Conservation (phyloP, 2,888 invertebrate species). For the Seladonia tumulorum region DNA sequence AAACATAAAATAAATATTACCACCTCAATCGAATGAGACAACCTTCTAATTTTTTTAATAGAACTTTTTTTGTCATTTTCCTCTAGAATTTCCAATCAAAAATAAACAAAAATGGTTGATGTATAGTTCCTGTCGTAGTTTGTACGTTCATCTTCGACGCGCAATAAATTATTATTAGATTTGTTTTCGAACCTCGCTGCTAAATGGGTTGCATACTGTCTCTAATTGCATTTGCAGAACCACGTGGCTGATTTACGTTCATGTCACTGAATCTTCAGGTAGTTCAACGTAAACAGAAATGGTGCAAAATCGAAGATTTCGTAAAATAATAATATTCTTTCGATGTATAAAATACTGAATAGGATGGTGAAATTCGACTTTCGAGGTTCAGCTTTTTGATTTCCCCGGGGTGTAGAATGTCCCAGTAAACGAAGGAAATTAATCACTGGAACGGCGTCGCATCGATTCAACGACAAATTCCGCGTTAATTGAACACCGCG, state of each 20-base stretch:
- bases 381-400: background rate
- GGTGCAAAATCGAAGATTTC: background rate
- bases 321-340: background rate
- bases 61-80: background rate
- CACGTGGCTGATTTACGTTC: background rate
- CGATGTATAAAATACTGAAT: background rate
- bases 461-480: background rate
- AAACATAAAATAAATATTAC: background rate
- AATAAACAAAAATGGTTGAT: background rate
- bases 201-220: background rate
- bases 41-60: background rate
- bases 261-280: background rate
- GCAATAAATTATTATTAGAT: conserved; percentile 1
- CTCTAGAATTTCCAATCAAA: background rate
- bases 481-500: conserved; percentile 23
- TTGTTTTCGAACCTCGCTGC: background rate
- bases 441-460: background rate
- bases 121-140: background rate
- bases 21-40: background rate
- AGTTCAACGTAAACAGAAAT: background rate
- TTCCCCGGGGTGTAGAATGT: background rate
- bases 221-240: background rate
- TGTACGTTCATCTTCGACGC: background rate
- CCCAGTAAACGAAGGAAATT: background rate
- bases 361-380: background rate